Evolutionary conservation across 2,113 vertebrate species (phyloP), one percentile per base, ranked within the genome.

Genomic region (Drymodes brunneopygia): DNA sequence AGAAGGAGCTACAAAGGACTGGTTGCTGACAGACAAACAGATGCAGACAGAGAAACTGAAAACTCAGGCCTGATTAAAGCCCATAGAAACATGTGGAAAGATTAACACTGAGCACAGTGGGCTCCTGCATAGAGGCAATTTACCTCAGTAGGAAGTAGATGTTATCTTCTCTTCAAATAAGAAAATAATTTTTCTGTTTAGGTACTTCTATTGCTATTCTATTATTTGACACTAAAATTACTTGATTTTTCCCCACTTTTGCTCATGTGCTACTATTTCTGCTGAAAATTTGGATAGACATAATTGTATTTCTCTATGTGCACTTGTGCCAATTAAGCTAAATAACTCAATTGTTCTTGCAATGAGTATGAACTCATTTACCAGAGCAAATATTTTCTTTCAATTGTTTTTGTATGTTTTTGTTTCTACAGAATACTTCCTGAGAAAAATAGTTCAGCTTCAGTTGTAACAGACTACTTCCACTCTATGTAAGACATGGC

Each of bases 321-420:
- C 44, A 36, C 48, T 81, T 92, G 60, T 78, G n/a, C 14, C 56
- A 94, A 81, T 81, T 88, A 81, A 95, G 28, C 29, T 90, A 90
- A 91, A 88, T 60, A 92, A 83, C 47, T 51, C 33, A 58, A 61
- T 38, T 92, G 51, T 81, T 92, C 38, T 33, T 67, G 33, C 35
- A 64, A 69, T 50, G 40, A 36, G 23, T 58, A 81, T 62, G 72
- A 91, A 89, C 29, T 31, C 33, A 60, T 80, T 89, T 81, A 69
- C 11, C 58, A 56, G 8, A 91, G 53, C 25, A 86, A 94, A 91
- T 84, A 84, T 86, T 92, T 96, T 72, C 81, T 92, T 80, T 66
- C 15, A 12, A n/a, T 60, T 83, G 45, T 78, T 88, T 88, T 65
- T 61, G 25, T 38, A 86, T 72, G 36, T 23, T 88, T 86, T 86